phyloP scores from a whole-genome alignment of 2,888 invertebrate species.

The Caenorhabditis uteleia region DNA sequence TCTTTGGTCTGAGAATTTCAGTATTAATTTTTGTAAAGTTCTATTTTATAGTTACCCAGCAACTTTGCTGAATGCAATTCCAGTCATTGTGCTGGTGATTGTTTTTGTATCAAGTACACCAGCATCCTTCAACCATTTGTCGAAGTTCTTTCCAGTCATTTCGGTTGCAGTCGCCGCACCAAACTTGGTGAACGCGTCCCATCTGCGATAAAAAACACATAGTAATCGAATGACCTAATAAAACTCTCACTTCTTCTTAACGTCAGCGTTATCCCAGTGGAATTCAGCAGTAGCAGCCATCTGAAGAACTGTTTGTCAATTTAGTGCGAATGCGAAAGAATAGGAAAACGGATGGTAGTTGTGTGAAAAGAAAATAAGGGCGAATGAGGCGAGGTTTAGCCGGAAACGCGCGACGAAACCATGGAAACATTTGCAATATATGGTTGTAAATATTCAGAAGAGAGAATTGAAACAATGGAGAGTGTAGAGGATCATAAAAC shows the following conservation, averaged over 20 bases:
- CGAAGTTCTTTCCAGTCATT: slow-evolving; percentile 70
- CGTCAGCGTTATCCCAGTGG: slow-evolving; percentile 60
- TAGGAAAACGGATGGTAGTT: not conserved
- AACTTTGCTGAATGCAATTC: slow-evolving; percentile 69
- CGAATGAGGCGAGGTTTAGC: slow-evolving; percentile 4
- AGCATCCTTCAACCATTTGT: slow-evolving; percentile 69
- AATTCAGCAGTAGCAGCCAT: slow-evolving; percentile 49
- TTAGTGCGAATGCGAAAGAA: no score
- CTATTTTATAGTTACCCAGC: slow-evolving; percentile 54
- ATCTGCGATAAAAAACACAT: slow-evolving; percentile 33
- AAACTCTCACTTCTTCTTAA: slow-evolving; percentile 56
- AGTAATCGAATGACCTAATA: slow-evolving; percentile 1
- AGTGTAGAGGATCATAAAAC: slow-evolving; percentile 1
- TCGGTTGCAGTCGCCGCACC: slow-evolving; percentile 64
- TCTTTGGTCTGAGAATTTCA: slow-evolving; percentile 60
- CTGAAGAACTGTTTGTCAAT: no score
- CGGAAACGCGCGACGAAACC: slow-evolving; percentile 13
- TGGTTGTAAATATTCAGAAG: not conserved
- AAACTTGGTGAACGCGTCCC: slow-evolving; percentile 67
- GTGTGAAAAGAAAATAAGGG: slow-evolving; percentile 6
- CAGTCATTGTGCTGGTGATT: slow-evolving; percentile 68
- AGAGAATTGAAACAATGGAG: slow-evolving; percentile 1
- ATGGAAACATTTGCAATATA: slow-evolving; percentile 29
- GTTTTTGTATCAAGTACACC: slow-evolving; percentile 63
- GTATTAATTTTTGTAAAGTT: not conserved